A percentile compares a stretch with the other conserved stretches of the same genome.
phyloP scores from a whole-genome alignment of 92 coral and sea anemone species.

The Epizoanthus illoricatus region DNA sequence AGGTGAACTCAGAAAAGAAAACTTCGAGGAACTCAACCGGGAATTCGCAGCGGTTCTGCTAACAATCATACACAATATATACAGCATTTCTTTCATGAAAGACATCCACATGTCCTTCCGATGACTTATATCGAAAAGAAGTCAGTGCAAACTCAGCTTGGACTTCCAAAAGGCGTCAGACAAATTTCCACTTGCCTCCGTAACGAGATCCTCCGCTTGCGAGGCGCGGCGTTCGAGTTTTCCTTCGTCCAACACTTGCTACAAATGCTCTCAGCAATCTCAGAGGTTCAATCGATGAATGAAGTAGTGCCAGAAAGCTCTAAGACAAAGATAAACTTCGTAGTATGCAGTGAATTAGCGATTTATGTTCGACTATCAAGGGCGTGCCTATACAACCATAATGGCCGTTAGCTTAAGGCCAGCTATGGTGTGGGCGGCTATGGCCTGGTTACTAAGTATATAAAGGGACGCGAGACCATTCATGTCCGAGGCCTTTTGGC shows the following conservation, averaged over 20 bases:
- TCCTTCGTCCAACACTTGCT: conserved; percentile 26
- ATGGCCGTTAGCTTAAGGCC: conserved; percentile 45
- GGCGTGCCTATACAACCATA: conserved; percentile 48
- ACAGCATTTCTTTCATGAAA: conserved; percentile 17
- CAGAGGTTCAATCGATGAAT: conserved; percentile 12
- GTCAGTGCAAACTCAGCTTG: conserved; percentile 22
- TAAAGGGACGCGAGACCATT: background rate
- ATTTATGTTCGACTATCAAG: conserved; percentile 31
- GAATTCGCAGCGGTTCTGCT: background rate
- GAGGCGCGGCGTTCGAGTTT: conserved; percentile 35
- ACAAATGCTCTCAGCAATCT: conserved; percentile 15
- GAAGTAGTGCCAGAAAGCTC: conserved; percentile 18
- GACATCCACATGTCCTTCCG: conserved; percentile 6
- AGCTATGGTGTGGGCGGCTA: conserved; percentile 40
- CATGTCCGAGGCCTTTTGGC: conserved; percentile 8
- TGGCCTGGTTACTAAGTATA: conserved; percentile 43
- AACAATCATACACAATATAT: conserved; percentile 18
- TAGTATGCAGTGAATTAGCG: conserved; percentile 37
- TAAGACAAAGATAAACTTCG: conserved; percentile 23
- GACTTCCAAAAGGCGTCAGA: conserved; percentile 19
- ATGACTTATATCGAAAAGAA: background rate
- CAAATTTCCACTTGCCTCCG: conserved; percentile 30
- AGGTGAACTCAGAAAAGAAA: conserved; percentile 5
- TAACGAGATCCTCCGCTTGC: conserved; percentile 38
- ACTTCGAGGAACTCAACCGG: background rate